These are phyloP conservation scores for Cataglyphis rosenhaueri DNA, from an alignment of 2,888 invertebrate genomes.

Conservation along the genomic window DNA sequence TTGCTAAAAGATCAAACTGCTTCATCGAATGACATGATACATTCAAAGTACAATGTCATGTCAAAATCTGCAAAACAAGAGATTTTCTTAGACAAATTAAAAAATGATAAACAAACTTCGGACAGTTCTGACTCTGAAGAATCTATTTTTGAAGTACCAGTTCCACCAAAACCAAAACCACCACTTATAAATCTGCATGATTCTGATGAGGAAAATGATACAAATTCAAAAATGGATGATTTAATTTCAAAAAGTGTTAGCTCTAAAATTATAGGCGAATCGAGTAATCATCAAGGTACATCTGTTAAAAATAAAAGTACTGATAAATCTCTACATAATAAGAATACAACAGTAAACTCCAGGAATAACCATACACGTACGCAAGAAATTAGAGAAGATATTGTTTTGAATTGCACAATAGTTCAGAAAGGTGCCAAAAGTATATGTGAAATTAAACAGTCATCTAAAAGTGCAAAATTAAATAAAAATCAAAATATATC, in stretches of 20 bases:
- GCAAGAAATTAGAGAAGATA: constrained; percentile 47
- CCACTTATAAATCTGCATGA: constrained; percentile 79
- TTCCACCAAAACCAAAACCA: constrained; percentile 82
- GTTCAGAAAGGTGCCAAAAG: constrained; percentile 70
- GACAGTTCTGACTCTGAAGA: constrained; percentile 77
- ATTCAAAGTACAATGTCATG: constrained; percentile 55
- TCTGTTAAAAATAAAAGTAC: background rate
- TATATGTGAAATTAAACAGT: constrained; percentile 74
- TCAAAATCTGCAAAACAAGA: constrained; percentile 22
- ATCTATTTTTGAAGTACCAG: constrained; percentile 82
- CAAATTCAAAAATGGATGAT: background rate
- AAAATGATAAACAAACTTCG: background rate
- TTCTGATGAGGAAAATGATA: constrained; percentile 69
- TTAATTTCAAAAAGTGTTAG: background rate
- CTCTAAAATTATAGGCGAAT: background rate
- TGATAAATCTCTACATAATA: background rate
- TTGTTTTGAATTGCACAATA: constrained; percentile 77
- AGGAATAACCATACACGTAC: background rate
- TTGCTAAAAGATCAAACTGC: background rate
- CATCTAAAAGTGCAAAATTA: constrained; percentile 18
- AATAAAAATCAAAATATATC: background rate
- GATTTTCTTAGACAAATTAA: background rate
- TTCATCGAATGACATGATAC: background rate
- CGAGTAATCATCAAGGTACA: background rate
- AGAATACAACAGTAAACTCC: background rate